Evolutionary conservation across 64 coral and sea anemone genomes (phyloP).

Genomic region (Trachythela sp.): DNA sequence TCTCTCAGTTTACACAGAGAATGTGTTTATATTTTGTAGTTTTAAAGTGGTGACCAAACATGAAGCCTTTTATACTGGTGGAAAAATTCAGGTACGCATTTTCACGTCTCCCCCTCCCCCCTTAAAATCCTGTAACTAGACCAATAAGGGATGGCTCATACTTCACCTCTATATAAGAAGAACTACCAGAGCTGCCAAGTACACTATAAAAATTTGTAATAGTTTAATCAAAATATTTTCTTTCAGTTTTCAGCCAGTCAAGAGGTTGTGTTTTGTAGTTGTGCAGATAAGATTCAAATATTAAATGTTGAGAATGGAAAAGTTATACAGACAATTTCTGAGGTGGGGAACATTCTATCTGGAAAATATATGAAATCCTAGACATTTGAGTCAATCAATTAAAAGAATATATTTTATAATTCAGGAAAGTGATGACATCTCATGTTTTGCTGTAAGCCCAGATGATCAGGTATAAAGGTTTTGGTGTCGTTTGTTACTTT

Average conservation of each 20-base stretch:
- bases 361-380: not conserved
- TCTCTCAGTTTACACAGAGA: not conserved
- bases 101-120: not conserved
- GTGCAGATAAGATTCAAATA: constrained; percentile 83
- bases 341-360: constrained; percentile 49
- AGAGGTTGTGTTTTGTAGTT: constrained; percentile 83
- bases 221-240: not conserved
- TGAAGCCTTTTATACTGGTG: constrained; percentile 93
- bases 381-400: not conserved
- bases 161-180: no score
- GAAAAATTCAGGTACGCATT: constrained; percentile 80
- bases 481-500: not conserved
- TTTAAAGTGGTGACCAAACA: constrained; percentile 80
- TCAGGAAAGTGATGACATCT: constrained; percentile 86
- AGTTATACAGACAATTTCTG: constrained; percentile 56
- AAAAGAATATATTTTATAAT: constrained; percentile 43
- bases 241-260: constrained; percentile 78
- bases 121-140: not conserved
- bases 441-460: constrained; percentile 74
- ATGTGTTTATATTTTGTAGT: constrained; percentile 36
- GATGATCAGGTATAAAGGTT: constrained; percentile 66
- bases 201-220: not conserved
- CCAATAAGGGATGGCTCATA: no score
- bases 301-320: constrained; percentile 74
- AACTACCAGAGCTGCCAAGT: no score